Evolutionary conservation across 92 coral and sea anemone species (phyloP).

Genomic region (Heteractis magnifica): DNA sequence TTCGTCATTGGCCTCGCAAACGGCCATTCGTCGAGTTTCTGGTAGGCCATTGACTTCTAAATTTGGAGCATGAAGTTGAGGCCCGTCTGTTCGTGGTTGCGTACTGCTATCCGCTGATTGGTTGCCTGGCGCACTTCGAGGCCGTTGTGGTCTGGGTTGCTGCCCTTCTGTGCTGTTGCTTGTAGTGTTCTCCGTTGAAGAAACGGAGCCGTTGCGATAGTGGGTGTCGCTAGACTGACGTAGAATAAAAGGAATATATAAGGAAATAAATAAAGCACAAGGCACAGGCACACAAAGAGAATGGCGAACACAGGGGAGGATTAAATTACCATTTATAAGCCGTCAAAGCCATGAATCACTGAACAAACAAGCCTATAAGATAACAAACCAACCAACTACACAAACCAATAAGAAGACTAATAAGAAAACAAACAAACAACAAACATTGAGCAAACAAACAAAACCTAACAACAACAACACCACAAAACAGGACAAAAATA

Average conservation of each 20-base stretch:
- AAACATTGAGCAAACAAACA: too few relatives aligned
- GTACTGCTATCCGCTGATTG: slow-evolving; percentile 10
- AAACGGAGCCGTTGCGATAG: slow-evolving; percentile 12
- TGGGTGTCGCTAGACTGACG: slow-evolving; percentile 12
- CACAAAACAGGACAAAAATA: too few relatives aligned
- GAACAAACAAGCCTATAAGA: too few relatives aligned
- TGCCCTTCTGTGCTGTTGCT: slow-evolving; percentile 3
- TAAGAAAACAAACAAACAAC: too few relatives aligned
- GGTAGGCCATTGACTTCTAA: neutral
- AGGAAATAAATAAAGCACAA: too few relatives aligned
- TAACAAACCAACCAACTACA: too few relatives aligned
- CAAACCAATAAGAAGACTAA: too few relatives aligned
- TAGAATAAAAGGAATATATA: neutral
- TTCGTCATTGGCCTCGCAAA: slow-evolving; percentile 60
- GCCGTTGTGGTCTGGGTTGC: slow-evolving; percentile 24
- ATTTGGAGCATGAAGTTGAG: neutral
- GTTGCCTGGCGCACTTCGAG: slow-evolving; percentile 28
- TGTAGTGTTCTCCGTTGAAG: neutral
- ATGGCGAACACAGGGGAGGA: too few relatives aligned
- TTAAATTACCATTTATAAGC: too few relatives aligned
- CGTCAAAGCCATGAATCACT: too few relatives aligned
- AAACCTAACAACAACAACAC: too few relatives aligned
- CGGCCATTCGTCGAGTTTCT: slow-evolving; percentile 55
- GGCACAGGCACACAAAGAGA: too few relatives aligned
- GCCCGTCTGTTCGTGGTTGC: neutral